phyloP scores from a whole-genome alignment of 2,113 vertebrate genomes.

The Serinus canaria region DNA sequence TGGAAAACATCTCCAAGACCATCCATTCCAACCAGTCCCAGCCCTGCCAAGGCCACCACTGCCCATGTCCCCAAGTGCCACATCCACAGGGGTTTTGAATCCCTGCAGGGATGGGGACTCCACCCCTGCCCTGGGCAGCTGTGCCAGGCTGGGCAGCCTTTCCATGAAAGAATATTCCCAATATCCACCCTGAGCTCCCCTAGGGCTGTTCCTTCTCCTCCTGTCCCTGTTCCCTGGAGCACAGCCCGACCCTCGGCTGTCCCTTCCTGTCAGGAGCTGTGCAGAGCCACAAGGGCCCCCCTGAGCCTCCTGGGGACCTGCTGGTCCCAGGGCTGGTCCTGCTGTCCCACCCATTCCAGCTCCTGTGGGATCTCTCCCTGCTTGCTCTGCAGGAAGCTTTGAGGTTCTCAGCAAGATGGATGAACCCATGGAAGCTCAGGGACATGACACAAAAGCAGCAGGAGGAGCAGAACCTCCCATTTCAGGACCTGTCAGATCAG shows the following conservation, averaged over 20 bases:
- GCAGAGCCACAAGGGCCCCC: background rate
- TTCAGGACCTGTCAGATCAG: background rate
- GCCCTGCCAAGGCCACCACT: background rate
- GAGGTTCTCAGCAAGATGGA: background rate
- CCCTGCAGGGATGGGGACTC: background rate
- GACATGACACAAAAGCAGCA: background rate
- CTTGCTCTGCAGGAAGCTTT: background rate
- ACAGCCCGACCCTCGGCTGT: background rate
- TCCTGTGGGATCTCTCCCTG: background rate
- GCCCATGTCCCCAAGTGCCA: background rate
- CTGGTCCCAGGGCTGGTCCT: background rate
- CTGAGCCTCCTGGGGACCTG: background rate
- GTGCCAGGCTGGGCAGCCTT: background rate
- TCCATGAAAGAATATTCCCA: background rate
- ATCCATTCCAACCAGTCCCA: background rate
- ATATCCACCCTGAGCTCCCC: rapidly evolving
- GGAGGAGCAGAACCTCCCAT: background rate
- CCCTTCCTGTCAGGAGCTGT: background rate
- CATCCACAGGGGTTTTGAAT: rapidly evolving
- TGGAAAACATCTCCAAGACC: background rate
- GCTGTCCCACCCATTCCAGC: background rate
- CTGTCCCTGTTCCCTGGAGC: background rate
- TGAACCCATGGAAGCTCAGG: background rate
- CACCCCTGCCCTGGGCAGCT: background rate
- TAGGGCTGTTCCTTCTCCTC: background rate